phyloP scores from a whole-genome alignment of 2,113 vertebrate species.

The Festucalex cinctus region DNA sequence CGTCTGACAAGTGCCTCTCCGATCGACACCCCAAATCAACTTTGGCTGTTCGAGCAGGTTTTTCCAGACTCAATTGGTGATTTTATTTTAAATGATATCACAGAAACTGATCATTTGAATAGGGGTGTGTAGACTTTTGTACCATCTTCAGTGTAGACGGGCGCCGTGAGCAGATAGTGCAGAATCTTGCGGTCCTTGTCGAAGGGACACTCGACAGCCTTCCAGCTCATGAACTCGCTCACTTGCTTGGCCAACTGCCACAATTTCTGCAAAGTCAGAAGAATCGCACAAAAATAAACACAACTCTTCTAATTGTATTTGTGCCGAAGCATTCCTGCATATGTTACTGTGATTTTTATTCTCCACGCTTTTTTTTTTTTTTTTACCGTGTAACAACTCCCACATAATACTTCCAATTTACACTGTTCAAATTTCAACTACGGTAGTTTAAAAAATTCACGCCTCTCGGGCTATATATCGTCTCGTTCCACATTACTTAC shows the following conservation, averaged over 20 bases:
- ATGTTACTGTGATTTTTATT: no score
- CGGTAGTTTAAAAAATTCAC: no score
- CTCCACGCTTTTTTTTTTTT: no score
- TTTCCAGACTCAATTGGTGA: not conserved
- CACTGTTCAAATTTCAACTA: no score
- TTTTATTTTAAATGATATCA: no score
- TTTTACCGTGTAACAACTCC: no score
- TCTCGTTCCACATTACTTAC: no score
- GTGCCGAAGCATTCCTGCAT: no score
- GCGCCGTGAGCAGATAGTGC: constrained; percentile 86
- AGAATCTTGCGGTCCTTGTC: constrained; percentile 88
- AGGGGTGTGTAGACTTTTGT: constrained; percentile 10
- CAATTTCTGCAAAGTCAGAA: constrained; percentile 81
- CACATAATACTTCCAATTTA: no score
- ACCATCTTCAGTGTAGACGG: constrained; percentile 90
- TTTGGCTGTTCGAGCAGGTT: not conserved
- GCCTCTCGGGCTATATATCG: no score
- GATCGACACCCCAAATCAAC: not conserved
- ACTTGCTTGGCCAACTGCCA: constrained; percentile 94
- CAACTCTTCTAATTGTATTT: not conserved
- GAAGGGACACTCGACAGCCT: constrained; percentile 91
- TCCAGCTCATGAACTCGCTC: constrained; percentile 93
- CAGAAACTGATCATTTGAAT: no score
- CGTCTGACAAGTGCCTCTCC: not conserved
- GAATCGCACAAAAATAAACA: not conserved